These are phyloP conservation scores for Morus bassanus DNA, from an alignment of 2,797 vertebrate genomes.

Conservation along the genomic window DNA sequence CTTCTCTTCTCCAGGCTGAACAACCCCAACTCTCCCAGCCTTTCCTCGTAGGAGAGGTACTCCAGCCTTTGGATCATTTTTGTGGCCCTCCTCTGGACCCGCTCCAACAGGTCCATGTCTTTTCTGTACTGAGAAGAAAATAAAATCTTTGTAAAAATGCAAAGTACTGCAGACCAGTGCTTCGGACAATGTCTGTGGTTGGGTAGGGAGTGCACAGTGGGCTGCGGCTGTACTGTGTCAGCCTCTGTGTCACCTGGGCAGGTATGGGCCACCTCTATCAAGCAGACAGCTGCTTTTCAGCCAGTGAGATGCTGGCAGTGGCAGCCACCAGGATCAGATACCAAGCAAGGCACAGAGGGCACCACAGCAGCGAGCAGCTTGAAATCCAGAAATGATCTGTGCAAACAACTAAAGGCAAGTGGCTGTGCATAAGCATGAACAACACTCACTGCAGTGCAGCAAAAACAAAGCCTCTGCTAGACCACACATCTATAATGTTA, in stretches of 20 bases:
- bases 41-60: neutral
- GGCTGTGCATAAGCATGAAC: neutral
- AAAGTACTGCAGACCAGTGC: neutral
- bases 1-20: neutral
- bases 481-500: rapidly evolving
- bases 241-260: neutral
- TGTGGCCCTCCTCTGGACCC: neutral
- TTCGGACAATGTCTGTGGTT: neutral
- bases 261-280: neutral
- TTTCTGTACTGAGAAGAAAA: neutral
- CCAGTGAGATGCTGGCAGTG: neutral
- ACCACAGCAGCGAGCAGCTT: neutral
- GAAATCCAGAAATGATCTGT: neutral
- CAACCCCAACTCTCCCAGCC: neutral
- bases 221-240: neutral
- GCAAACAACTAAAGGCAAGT: neutral
- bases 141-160: neutral
- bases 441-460: neutral
- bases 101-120: neutral
- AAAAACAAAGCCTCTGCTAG: neutral
- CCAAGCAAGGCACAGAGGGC: neutral
- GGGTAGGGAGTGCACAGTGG: too few species aligned
- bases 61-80: neutral
- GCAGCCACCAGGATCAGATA: neutral
- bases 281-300: neutral